Base-by-base conservation (phyloP, 2,888 invertebrate genomes). In the Lochmaea crataegi region DNA sequence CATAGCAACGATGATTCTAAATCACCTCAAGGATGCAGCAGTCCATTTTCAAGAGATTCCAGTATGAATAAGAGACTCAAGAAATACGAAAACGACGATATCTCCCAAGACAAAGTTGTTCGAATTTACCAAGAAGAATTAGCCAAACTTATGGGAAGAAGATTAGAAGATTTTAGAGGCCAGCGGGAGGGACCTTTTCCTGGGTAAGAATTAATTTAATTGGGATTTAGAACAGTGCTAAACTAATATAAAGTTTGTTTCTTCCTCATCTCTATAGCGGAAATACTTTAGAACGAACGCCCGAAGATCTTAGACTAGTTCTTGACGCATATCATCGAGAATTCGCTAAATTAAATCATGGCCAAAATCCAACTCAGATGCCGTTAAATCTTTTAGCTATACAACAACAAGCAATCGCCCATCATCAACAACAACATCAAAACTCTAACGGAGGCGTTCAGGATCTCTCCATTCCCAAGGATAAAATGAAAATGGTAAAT, bases 121-220 rank as follows among this genome's bases (percentile, higher is more conserved):
- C 91, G 96, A 83, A 96, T 98, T 83, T 98, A 98, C 85, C 97
- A 98, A 83, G 97, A 97, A 85, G 97, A 98, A 85, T 89, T 98
- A 76, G 94, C 96, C 73, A 98, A 98, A 85, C 91, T 99, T 70
- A 96, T 97, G 92, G 95, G 93, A 64, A 88, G 93, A 82, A 87
- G 94, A 77, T 90, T 92, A 69, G 93, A 94, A 65, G 94, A 94
- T 79, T 89, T 94, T 81, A 91, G 94, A 71, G 93, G 91, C 78
- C 93, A 91, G 51, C 90, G 94, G 58, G 95, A 95, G 73, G 91
- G 94, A 41, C 94, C 94, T 82, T 93, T 94, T 82, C 93, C 93
- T 85, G 92, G 94, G 95, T 95, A 89, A 89, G 90, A 86, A 61
- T 77, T 65, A 58, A 68, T 38, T 32, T 26, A 22, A 26, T 26